Evolutionary conservation across 1,140 invertebrate species (phyloP).

Genomic region (Heliothis subflexa): DNA sequence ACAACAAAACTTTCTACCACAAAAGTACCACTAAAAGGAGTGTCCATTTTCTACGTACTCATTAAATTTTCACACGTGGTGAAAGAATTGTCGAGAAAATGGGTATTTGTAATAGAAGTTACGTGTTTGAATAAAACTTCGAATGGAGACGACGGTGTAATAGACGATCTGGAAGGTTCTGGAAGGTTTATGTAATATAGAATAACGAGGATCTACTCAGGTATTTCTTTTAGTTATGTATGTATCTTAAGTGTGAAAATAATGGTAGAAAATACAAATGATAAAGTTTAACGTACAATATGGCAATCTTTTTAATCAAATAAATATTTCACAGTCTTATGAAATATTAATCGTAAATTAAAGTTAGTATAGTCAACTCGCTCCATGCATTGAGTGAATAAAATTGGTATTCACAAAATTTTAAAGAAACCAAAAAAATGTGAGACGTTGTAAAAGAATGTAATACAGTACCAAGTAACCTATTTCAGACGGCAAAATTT

Average conservation of each 20-base stretch:
- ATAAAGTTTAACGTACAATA: no score
- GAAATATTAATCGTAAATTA: no score
- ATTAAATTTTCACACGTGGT: constrained; percentile 53
- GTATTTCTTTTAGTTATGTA: no score
- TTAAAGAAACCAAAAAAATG: no score
- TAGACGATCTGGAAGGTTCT: constrained; percentile 17
- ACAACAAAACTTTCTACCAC: not conserved
- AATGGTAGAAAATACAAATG: no score
- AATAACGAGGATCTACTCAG: not conserved
- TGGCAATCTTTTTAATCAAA: no score
- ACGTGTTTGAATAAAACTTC: constrained; percentile 44
- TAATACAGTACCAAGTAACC: constrained; percentile 9
- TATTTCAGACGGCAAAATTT: constrained; percentile 24
- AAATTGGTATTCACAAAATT: no score
- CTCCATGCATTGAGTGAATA: no score
- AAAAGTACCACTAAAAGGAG: constrained; percentile 39
- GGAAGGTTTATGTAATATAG: not conserved
- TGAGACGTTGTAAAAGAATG: not conserved
- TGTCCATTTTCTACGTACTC: constrained; percentile 45
- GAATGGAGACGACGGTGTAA: constrained; percentile 23
- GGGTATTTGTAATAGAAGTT: constrained; percentile 18
- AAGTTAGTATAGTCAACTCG: no score
- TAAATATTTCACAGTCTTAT: no score
- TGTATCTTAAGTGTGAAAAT: no score
- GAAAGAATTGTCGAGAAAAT: constrained; percentile 44